Base-by-base conservation (phyloP, 2,113 vertebrate species). In the Caracal caracal region DNA sequence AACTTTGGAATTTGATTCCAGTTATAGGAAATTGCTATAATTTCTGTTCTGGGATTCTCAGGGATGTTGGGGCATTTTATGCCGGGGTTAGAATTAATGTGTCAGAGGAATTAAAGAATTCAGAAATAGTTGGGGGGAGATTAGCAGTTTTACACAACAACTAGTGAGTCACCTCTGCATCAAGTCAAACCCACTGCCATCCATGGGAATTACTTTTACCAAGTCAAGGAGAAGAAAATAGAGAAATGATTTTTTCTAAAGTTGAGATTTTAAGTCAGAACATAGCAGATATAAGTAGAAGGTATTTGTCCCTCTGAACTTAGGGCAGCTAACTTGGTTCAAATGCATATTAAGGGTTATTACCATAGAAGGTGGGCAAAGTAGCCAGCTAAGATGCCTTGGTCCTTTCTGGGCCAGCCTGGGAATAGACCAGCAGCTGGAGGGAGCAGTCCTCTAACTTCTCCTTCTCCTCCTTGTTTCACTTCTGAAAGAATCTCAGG, bases 11-110 rank as follows among this genome's bases (percentile, higher is more conserved):
- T 98, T 98, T 98, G 98, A 98, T 98, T 98, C 98, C 94, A 96
- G 98, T 98, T 98, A 94, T 95, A 98, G 98, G 97, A 99, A 99
- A 99, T 99, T 98, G 98, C 98, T 97, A 22, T 98, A 98, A 99
- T 99, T 99, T 98, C 97, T 98, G 96, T 93, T 97, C 96, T 26
- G 2, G 63, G n/a, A 95, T 97, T 96, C 97, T 98, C 95, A 95
- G 95, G 96, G 98, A 98, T 98, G 71, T 97, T 92, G 90, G 87
- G 92, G n/a, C 80, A 56, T 81, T 95, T 56, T 86, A 81, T 70
- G 20, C 70, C 51, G 26, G 83, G 92, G 95, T 97, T 94, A 97
- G 91, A 97, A 97, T 98, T 95, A 97, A 95, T 89, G 51, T 98
- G 86, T 95, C 94, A 96, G 79, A 80, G 66, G 79, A 97, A 93